Conservation (phyloP, 2,888 invertebrate genomes). For the Eumacrocentrus americanus region DNA sequence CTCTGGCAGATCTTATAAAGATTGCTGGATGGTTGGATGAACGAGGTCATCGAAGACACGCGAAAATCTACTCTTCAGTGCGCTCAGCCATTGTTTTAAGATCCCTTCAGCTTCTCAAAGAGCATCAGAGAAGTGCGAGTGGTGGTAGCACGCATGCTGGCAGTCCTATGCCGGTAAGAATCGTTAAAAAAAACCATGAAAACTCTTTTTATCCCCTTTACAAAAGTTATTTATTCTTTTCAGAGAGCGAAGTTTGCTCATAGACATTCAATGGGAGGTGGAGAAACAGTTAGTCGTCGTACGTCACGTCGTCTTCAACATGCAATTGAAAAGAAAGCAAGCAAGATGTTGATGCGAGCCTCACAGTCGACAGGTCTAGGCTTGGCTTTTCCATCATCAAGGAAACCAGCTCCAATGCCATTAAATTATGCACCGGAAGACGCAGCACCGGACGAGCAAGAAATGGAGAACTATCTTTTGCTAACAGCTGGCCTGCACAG, state of each 20-base stretch:
- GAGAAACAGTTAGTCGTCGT: slow-evolving; percentile 76
- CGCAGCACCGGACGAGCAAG: slow-evolving; percentile 71
- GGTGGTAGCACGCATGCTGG: slow-evolving; percentile 74
- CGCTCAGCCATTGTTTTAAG: slow-evolving; percentile 78
- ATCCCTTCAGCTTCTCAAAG: slow-evolving; percentile 77
- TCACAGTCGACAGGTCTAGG: slow-evolving; percentile 82
- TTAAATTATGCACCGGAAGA: slow-evolving; percentile 53
- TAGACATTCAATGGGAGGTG: slow-evolving; percentile 61
- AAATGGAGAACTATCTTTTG: slow-evolving; percentile 83
- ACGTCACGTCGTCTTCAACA: slow-evolving; percentile 84
- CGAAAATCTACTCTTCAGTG: slow-evolving; percentile 76
- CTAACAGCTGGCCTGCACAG: slow-evolving; percentile 83
- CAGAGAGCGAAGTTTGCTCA: slow-evolving; percentile 74
- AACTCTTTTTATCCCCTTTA: too few species aligned
- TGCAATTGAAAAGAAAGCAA: slow-evolving; percentile 74
- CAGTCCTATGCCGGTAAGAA: slow-evolving; percentile 69
- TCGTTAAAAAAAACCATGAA: not conserved
- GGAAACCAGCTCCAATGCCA: slow-evolving; percentile 63
- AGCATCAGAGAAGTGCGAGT: slow-evolving; percentile 80
- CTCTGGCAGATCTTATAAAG: slow-evolving; percentile 74
- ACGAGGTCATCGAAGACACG: slow-evolving; percentile 75
- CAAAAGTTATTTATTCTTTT: too few species aligned
- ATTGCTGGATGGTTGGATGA: slow-evolving; percentile 88
- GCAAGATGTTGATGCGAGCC: slow-evolving; percentile 81
- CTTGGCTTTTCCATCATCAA: slow-evolving; percentile 69